Percentiles rank a stretch among this genome's conserved stretches.
These are phyloP conservation scores for Myotis pilosus DNA, from an alignment of 2,797 vertebrate genomes.

Conservation along the genomic window DNA sequence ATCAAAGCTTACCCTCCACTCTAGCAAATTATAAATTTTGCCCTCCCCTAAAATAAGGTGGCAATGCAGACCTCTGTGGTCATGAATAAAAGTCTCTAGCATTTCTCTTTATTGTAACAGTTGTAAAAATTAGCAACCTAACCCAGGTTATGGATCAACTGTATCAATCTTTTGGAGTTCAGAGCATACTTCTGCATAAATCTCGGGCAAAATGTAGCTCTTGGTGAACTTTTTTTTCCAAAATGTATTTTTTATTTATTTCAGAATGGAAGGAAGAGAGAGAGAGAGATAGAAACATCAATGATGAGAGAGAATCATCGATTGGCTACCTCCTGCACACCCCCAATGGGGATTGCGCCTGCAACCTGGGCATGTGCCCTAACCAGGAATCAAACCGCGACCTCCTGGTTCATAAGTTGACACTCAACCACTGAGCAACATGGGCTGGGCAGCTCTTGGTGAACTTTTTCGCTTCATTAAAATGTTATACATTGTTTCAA, in stretches of 20 bases:
- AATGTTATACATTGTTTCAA: background rate
- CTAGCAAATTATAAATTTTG: background rate
- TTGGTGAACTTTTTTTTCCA: background rate
- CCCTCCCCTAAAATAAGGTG: background rate
- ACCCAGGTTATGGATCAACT: background rate
- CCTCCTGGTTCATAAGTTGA: too few relatives aligned
- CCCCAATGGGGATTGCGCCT: too few relatives aligned
- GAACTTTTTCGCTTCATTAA: background rate
- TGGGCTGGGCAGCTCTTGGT: background rate
- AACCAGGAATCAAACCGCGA: too few relatives aligned
- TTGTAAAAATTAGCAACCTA: constrained; percentile 24
- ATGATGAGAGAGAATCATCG: too few relatives aligned
- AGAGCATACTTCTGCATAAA: background rate
- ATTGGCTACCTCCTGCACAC: too few relatives aligned
- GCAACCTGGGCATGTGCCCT: too few relatives aligned
- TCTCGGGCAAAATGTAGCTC: background rate
- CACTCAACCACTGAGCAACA: too few relatives aligned
- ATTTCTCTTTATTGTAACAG: background rate
- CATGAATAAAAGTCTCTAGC: background rate
- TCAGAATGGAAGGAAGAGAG: too few relatives aligned
- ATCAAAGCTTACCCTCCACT: background rate
- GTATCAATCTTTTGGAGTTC: background rate
- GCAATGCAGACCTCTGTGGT: background rate
- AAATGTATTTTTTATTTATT: background rate
- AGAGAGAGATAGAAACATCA: too few relatives aligned